Evolutionary conservation across 2,888 invertebrate species (phyloP), one percentile per base, ranked within the genome.

Genomic region (Limnephilus rhombicus): DNA sequence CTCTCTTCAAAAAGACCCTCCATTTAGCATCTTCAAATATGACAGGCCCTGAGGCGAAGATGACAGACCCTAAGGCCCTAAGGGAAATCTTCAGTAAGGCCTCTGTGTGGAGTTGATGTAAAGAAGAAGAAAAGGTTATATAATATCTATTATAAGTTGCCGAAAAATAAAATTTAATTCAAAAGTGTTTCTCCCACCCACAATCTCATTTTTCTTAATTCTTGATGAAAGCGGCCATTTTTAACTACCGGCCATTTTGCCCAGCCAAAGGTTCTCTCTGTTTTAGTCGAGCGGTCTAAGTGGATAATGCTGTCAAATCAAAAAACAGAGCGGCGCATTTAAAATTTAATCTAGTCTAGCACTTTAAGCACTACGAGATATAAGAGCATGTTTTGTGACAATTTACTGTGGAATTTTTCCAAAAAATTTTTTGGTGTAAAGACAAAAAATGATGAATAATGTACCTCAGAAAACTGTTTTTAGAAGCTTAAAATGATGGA

Each of bases 271-370:
- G n/a, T 24, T 68, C 24, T 18, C 24, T 83, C 37, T 11, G 83
- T 24, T 83, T 34, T 34, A 37, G 37, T 24, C 12, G 37, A 83
- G 83, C 37, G 37, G 68, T 9, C 83, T 37, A 83, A 83, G 83
- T 83, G 83, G 37, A 83, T 83, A 83, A 83, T 37, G 83, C 83
- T 83, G 83, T 83, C 34, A 37, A 83, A 83, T 18, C 18, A 83
- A 41, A 83, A 83, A 83, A 24, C 83, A 24, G 24, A 24, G 83
- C 24, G 37, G 34, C 37, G 24, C 68, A 68, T 68, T 68, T 68
- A 7, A 83, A 34, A 18, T 15, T 9, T 83, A 83, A 83, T 83
- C 83, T 83, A 37, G 83, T 37, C 83, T 24, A n/a, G 68, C 24
- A 68, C 68, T 68, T 7, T 24, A 18, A 68, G 53, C 53, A 68